Evolutionary conservation across 2,888 invertebrate genomes (phyloP).

Genomic region (Leptarthrus brevirostris): DNA sequence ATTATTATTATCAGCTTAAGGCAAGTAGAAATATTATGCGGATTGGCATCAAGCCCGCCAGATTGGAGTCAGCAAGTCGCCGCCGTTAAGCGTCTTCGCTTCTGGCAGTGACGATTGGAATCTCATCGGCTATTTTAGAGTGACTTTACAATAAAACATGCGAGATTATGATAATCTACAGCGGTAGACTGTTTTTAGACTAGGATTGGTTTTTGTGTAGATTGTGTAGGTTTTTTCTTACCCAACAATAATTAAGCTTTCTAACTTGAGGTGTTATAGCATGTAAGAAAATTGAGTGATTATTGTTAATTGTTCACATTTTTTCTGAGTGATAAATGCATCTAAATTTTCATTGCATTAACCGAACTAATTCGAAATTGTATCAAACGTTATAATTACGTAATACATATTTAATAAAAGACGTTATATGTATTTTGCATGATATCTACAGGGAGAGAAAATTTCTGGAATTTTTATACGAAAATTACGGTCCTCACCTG

Average conservation of each 20-base stretch:
- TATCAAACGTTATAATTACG: no score
- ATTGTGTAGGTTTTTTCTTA: background rate
- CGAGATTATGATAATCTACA: background rate
- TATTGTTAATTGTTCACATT: constrained; percentile 1
- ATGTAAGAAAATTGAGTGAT: constrained; percentile 13
- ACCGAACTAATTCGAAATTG: no score
- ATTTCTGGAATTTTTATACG: no score
- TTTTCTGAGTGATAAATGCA: no score
- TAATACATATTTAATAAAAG: no score
- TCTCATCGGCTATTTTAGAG: background rate
- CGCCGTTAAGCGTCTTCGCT: constrained; percentile 13
- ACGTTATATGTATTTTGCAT: no score
- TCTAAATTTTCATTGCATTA: no score
- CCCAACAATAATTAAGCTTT: background rate
- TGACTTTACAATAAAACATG: background rate
- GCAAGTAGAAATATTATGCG: constrained; percentile 22
- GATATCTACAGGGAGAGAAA: no score
- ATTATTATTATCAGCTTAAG: constrained; percentile 34
- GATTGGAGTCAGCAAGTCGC: constrained; percentile 36
- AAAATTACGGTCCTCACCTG: no score
- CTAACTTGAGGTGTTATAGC: background rate
- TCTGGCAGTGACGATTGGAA: background rate
- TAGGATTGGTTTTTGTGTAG: background rate
- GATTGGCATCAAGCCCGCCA: constrained; percentile 30
- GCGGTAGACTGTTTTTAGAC: background rate